These are phyloP conservation scores for Myrmecophaga tridactyla DNA, from an alignment of 2,113 vertebrate genomes.

Conservation along the genomic window DNA sequence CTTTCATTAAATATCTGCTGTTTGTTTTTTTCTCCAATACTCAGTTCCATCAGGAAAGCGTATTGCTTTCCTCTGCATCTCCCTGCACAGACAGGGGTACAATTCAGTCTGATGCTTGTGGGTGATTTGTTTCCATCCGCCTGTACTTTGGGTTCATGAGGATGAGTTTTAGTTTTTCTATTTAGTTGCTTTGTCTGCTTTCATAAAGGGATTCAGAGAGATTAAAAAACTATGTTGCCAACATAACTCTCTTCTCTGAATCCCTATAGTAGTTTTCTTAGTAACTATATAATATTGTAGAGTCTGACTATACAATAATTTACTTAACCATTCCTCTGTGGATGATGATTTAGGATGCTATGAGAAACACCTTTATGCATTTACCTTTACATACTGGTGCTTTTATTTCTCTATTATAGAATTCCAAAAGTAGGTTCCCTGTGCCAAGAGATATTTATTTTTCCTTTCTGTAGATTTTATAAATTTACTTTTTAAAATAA, in stretches of 20 bases:
- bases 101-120: background rate
- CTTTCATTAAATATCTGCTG: background rate
- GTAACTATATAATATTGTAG: too few species aligned
- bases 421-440: background rate
- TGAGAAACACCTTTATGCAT: background rate
- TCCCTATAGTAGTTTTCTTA: too few species aligned
- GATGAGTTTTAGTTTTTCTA: background rate
- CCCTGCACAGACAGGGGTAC: background rate
- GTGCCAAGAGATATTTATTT: background rate
- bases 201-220: background rate
- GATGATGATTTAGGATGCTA: background rate
- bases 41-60: background rate
- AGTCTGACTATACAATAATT: background rate
- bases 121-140: background rate
- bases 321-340: background rate
- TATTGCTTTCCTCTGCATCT: background rate
- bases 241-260: too few species aligned
- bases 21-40: background rate
- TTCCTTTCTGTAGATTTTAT: background rate
- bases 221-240: background rate
- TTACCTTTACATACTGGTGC: background rate
- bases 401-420: background rate
- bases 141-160: background rate
- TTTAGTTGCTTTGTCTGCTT: background rate
- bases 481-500: background rate